Conservation (phyloP, 1,140 invertebrate genomes). For the Sycophaga agraensis region DNA sequence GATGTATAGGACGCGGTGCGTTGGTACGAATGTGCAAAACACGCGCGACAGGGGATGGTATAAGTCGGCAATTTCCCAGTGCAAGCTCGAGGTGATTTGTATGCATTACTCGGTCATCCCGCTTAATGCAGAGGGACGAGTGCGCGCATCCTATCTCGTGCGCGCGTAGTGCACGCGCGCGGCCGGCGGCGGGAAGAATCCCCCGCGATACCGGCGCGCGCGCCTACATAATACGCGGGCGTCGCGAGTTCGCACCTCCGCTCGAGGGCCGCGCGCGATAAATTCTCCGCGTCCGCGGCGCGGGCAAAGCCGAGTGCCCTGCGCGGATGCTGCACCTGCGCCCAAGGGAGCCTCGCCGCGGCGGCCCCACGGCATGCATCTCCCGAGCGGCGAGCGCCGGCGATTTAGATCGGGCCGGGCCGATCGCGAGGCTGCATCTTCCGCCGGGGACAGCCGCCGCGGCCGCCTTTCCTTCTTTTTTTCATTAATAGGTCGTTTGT, state of each 20-base stretch:
- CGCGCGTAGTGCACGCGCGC: too few species aligned
- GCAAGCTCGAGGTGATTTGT: background rate
- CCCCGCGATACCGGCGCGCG: too few species aligned
- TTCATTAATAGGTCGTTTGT: constrained; percentile 22
- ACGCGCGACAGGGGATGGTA: background rate
- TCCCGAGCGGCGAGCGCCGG: too few species aligned
- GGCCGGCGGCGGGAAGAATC: background rate
- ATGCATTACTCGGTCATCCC: background rate
- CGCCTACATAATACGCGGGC: background rate
- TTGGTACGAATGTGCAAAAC: too few species aligned
- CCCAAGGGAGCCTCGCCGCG: background rate
- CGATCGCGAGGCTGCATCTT: too few species aligned
- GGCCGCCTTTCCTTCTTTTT: too few species aligned
- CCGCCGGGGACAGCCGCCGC: too few species aligned
- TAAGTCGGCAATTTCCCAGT: background rate
- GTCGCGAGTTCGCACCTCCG: constrained; percentile 7
- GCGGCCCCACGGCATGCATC: background rate
- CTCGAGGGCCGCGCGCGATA: constrained; percentile 14
- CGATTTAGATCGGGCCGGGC: too few species aligned
- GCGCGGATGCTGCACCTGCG: too few species aligned
- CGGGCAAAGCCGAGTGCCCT: background rate
- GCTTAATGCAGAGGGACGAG: background rate
- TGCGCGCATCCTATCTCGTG: too few species aligned
- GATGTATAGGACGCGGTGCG: too few species aligned
- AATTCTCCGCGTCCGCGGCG: constrained; percentile 13